These are phyloP conservation scores for Perca schrenkii DNA, from an alignment of 2,113 vertebrate genomes.

Conservation along the genomic window DNA sequence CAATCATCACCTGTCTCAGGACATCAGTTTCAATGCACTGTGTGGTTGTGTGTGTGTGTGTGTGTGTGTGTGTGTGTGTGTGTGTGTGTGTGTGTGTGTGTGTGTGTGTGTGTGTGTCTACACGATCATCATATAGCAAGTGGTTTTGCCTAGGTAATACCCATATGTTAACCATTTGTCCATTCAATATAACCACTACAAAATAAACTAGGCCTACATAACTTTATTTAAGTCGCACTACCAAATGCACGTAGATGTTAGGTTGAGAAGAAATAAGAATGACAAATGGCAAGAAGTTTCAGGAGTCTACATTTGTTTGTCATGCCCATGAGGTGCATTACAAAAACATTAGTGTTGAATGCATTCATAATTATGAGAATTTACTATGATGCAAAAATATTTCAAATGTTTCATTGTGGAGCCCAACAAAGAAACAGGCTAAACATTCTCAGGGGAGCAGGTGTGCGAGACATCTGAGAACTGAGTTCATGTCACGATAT, in stretches of 20 bases:
- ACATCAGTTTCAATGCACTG: conserved; percentile 3
- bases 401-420: neutral
- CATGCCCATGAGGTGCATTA: neutral
- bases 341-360: neutral
- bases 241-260: neutral
- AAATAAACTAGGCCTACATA: neutral
- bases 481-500: neutral
- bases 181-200: neutral
- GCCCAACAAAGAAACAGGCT: neutral
- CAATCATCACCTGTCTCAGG: conserved; percentile 17
- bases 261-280: neutral
- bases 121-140: too few relatives aligned
- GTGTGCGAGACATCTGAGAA: neutral
- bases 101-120: neutral
- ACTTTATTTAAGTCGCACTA: neutral
- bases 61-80: conserved; percentile 1
- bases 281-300: neutral
- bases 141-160: neutral
- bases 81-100: conserved; percentile 16
- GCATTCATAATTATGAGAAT: neutral
- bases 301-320: neutral
- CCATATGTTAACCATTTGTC: neutral
- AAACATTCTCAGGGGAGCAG: neutral
- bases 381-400: neutral
- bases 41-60: neutral